phyloP scores from a whole-genome alignment of 2,888 invertebrate species.

The Drosophila suboccidentalis region DNA sequence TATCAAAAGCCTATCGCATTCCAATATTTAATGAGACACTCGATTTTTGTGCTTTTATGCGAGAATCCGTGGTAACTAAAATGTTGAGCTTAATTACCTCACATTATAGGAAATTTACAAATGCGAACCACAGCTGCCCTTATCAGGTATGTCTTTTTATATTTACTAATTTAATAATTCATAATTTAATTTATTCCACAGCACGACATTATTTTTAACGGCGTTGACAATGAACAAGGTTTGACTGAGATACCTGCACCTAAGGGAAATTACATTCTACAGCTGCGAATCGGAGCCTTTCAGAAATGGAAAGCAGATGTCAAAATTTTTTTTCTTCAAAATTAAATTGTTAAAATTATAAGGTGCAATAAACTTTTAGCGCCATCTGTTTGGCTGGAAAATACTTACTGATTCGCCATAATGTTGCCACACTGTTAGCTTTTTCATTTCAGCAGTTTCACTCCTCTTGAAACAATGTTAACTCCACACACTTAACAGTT shows the following conservation, averaged over 20 bases:
- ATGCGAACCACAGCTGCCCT: not conserved
- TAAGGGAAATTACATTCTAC: constrained; percentile 33
- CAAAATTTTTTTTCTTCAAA: not conserved
- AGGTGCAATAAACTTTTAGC: not conserved
- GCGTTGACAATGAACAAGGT: not conserved
- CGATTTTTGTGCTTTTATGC: constrained; percentile 33
- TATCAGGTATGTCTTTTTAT: not conserved
- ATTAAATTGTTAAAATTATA: not conserved
- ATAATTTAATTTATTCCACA: not conserved
- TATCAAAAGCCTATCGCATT: constrained; percentile 5
- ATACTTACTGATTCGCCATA: not conserved
- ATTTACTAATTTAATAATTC: not conserved
- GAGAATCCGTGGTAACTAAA: not conserved
- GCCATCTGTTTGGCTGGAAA: not conserved
- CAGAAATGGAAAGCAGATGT: constrained; percentile 35
- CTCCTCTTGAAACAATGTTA: not conserved
- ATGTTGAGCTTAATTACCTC: not conserved
- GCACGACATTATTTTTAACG: constrained; percentile 22
- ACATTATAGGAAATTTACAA: not conserved
- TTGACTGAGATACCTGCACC: constrained; percentile 41
- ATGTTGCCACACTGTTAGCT: not conserved
- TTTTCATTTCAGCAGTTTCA: not conserved
- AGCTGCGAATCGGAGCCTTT: constrained; percentile 17
- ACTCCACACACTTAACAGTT: constrained; percentile 35
- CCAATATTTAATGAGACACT: constrained; percentile 31